These are phyloP conservation scores for Misgurnus anguillicaudatus DNA, from an alignment of 2,113 vertebrate genomes.

Conservation along the genomic window DNA sequence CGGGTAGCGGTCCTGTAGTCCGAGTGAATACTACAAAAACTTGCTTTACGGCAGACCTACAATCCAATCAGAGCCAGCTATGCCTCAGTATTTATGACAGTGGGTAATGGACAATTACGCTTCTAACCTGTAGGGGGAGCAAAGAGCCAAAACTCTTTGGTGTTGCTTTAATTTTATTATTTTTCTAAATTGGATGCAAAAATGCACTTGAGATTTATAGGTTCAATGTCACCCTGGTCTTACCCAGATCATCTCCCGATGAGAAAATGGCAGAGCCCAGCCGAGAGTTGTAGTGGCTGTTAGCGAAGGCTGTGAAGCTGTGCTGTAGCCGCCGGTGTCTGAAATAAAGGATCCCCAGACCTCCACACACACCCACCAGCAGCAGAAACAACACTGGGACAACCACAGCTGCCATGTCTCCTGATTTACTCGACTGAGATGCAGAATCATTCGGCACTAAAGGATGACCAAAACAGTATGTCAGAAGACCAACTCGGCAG, in stretches of 20 bases:
- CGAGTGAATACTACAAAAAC: too few species aligned
- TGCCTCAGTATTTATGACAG: too few species aligned
- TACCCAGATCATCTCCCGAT: constrained; percentile 93
- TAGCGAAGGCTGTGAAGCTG: constrained; percentile 94
- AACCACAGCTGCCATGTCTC: constrained; percentile 87
- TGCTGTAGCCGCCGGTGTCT: constrained; percentile 90
- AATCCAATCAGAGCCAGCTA: too few species aligned
- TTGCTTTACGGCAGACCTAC: too few species aligned
- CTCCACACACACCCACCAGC: constrained; percentile 81
- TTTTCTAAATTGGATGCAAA: too few species aligned
- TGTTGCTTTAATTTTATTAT: too few species aligned
- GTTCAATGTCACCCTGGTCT: constrained; percentile 19
- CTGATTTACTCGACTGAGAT: constrained; percentile 55
- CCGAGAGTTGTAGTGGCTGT: constrained; percentile 97
- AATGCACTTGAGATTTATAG: not conserved
- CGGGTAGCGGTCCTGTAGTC: too few species aligned
- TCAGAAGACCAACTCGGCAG: too few species aligned
- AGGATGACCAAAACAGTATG: not conserved
- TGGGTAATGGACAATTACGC: too few species aligned
- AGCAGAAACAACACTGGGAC: constrained; percentile 93
- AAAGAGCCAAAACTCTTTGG: too few species aligned
- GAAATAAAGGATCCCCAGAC: constrained; percentile 84
- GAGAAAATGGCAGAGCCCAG: constrained; percentile 96
- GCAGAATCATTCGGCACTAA: constrained; percentile 64
- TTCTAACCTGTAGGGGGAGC: too few species aligned